Base-by-base conservation (phyloP, 2,888 invertebrate genomes). In the Ypsolopha scabrella region DNA sequence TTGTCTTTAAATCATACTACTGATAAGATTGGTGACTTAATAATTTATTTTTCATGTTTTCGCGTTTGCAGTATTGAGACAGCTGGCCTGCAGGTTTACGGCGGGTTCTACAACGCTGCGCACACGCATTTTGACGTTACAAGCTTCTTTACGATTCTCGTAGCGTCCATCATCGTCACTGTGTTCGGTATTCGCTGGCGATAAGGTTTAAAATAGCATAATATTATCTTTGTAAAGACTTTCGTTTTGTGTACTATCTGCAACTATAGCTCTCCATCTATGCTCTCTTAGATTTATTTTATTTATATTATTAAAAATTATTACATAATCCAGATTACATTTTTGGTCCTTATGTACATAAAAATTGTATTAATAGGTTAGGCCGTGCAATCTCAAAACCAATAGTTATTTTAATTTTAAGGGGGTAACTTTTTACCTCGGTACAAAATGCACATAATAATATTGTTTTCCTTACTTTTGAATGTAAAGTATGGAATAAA, bases 81-180 rank as follows among this genome's bases (percentile, higher is more conserved):
- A 0, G 94, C 94, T 0, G 94, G 94, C 52, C 87, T 95, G 0
- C 94, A 95, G 71, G 94, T 95, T 0, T 94, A 91, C 68, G 95
- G 95, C 1, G 95, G 95, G 1, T 94, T 91, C 67, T 95, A 95
- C 85, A 94, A 93, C 63, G 77, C 82, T 0, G 90, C 88, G 0
- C 59, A 64, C 7, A 63, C 59, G 2, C 66, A 65, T 57, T 85
- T 67, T 58, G 79, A 75, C 64, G 56, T 74, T 58, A 70, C 72
- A 0, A 79, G 75, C 51, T 85, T 87, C 60, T 2, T 77, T 50
- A 63, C 64, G 1, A 62, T 86, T 1, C 63, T 87, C 1, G 10
- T 78, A n/a, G 45, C 69, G 14, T 83, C 87, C 1, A 56, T 64
- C 11, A 9, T 77, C 13, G 67, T 68, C n/a, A 81, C 82, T 1